phyloP scores from a whole-genome alignment of 1,140 invertebrate genomes.

The Vanessa atalanta region DNA sequence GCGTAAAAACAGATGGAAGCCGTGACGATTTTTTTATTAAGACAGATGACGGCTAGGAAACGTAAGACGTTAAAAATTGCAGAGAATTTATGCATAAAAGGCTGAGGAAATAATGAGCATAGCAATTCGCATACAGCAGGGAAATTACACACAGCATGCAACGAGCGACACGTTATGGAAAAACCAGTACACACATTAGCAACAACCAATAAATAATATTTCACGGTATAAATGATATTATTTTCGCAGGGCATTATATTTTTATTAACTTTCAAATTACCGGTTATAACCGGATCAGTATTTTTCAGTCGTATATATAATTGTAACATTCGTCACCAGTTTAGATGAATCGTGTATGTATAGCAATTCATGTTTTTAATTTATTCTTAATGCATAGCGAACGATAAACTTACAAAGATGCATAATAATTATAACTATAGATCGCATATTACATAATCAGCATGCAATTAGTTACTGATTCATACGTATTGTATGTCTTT shows the following conservation, averaged over 20 bases:
- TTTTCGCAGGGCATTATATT: background rate
- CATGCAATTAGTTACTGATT: too few species aligned
- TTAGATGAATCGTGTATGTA: too few species aligned
- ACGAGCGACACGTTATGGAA: conserved; percentile 10
- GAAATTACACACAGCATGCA: background rate
- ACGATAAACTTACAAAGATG: too few species aligned
- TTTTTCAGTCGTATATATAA: too few species aligned
- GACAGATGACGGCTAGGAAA: background rate
- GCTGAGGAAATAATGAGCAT: background rate
- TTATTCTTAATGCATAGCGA: too few species aligned
- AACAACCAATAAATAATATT: background rate
- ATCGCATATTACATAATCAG: too few species aligned
- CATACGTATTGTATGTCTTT: too few species aligned
- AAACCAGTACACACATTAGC: conserved; percentile 4
- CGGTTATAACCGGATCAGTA: too few species aligned
- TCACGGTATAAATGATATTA: background rate
- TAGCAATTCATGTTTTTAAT: too few species aligned
- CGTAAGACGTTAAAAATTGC: background rate
- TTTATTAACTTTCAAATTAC: too few species aligned
- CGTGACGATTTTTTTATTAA: conserved; percentile 1
- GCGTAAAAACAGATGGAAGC: background rate
- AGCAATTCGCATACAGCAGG: conserved; percentile 8
- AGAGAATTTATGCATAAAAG: background rate
- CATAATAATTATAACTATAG: too few species aligned
- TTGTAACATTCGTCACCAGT: too few species aligned